phyloP scores from a whole-genome alignment of 2,888 invertebrate genomes.

The Ichneumoninae sp. region DNA sequence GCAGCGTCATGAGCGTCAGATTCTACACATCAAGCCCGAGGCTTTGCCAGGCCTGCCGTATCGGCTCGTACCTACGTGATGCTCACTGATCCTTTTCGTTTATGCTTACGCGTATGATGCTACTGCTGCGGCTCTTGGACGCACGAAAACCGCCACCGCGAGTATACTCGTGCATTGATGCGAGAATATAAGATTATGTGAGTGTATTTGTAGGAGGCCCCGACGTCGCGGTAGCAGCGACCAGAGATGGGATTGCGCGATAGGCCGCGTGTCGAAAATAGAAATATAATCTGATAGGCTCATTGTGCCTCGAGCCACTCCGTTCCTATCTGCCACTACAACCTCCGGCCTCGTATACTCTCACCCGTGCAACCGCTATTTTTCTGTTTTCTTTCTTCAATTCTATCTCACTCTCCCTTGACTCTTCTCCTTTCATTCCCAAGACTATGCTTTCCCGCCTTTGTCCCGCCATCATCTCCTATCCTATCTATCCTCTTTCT shows the following conservation, averaged over 20 bases:
- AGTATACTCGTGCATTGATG: slow-evolving; percentile 47
- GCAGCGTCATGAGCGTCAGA: slow-evolving; percentile 58
- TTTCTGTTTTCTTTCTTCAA: slow-evolving; percentile 56
- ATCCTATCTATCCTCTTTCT: slow-evolving; percentile 59
- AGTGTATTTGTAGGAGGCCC: slow-evolving; percentile 57
- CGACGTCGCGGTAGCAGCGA: slow-evolving; percentile 76
- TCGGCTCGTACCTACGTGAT: slow-evolving; percentile 56
- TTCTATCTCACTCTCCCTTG: slow-evolving; percentile 40
- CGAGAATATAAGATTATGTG: slow-evolving; percentile 36
- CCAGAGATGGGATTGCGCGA: slow-evolving; percentile 82
- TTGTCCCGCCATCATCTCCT: slow-evolving; percentile 50
- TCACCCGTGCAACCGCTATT: slow-evolving; percentile 46
- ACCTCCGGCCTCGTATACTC: slow-evolving; percentile 69
- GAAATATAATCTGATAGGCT: slow-evolving; percentile 84
- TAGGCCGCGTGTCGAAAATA: slow-evolving; percentile 84
- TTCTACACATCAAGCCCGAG: slow-evolving; percentile 62
- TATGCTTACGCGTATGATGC: slow-evolving; percentile 52
- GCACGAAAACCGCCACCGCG: background rate
- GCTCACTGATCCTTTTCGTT: slow-evolving; percentile 61
- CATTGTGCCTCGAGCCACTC: slow-evolving; percentile 82
- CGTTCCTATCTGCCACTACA: slow-evolving; percentile 78
- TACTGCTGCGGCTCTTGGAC: slow-evolving; percentile 19
- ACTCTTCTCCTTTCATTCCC: slow-evolving; percentile 40
- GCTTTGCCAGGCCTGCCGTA: slow-evolving; percentile 55
- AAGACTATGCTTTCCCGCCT: slow-evolving; percentile 46